Evolutionary conservation across 2,888 invertebrate species (phyloP).

Genomic region (Tipula unca): DNA sequence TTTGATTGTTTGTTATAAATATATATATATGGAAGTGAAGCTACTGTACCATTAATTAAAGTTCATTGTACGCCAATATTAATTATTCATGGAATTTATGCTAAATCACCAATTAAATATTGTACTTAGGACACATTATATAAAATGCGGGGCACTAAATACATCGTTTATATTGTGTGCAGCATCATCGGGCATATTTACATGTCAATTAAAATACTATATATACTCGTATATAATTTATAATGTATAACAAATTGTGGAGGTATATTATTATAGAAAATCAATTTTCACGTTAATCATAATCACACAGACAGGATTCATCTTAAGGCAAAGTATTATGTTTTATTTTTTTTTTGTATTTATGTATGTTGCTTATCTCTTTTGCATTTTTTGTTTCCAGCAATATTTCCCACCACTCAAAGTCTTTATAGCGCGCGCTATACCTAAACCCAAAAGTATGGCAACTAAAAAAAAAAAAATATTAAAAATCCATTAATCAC

Average conservation of each 20-base stretch:
- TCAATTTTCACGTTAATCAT: constrained; percentile 14
- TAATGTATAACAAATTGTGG: not conserved
- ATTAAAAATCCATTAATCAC: not conserved
- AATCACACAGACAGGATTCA: not conserved
- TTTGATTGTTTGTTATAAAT: not conserved
- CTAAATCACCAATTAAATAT: not conserved
- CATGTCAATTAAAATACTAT: not conserved
- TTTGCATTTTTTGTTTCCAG: not conserved
- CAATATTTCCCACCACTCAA: not conserved
- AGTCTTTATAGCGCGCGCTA: not conserved
- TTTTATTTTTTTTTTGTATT: too few relatives aligned
- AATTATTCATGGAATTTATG: not conserved
- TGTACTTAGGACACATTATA: not conserved
- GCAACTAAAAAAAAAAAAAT: not conserved
- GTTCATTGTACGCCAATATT: not conserved
- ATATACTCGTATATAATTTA: too few relatives aligned
- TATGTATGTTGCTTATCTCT: not conserved
- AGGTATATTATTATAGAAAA: not conserved
- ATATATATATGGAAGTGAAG: not conserved
- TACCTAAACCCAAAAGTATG: not conserved
- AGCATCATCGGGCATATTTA: not conserved
- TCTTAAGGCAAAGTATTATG: constrained; percentile 14
- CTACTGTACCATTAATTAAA: not conserved
- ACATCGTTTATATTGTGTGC: not conserved
- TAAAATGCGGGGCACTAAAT: not conserved